phyloP scores from a whole-genome alignment of 2,888 invertebrate genomes.

The Anthophora plumipes region DNA sequence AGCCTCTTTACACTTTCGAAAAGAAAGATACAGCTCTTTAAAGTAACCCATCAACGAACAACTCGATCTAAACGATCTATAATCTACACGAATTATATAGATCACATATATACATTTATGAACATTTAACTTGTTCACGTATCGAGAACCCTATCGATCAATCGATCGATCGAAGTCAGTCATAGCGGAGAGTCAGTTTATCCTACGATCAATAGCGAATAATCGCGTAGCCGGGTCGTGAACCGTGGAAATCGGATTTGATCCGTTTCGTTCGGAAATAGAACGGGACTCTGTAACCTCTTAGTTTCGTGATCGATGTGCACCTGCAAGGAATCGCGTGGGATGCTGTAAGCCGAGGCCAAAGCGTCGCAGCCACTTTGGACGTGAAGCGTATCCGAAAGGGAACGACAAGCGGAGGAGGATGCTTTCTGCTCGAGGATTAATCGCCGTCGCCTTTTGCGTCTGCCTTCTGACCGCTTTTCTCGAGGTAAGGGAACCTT shows the following conservation, averaged over 20 bases:
- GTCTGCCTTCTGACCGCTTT: slow-evolving; percentile 51
- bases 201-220: background rate
- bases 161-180: background rate
- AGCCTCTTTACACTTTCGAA: background rate
- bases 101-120: too few relatives aligned
- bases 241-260: slow-evolving; percentile 14
- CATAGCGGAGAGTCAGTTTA: background rate
- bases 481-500: slow-evolving; percentile 59
- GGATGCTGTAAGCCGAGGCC: slow-evolving; percentile 43
- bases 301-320: slow-evolving; percentile 41
- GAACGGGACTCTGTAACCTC: background rate
- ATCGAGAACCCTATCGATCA: background rate
- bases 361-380: slow-evolving; percentile 4
- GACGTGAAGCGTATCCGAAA: slow-evolving; percentile 20
- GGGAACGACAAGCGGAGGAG: slow-evolving; percentile 21
- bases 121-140: background rate
- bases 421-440: slow-evolving; percentile 59
- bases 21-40: too few relatives aligned
- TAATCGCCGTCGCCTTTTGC: slow-evolving; percentile 57
- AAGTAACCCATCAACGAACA: background rate
- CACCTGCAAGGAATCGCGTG: slow-evolving; percentile 26
- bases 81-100: too few relatives aligned
- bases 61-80: background rate
- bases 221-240: slow-evolving; percentile 4
- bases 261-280: slow-evolving; percentile 1